Base-by-base conservation (phyloP, 2,888 invertebrate genomes). In the Chymomyza amoena region DNA sequence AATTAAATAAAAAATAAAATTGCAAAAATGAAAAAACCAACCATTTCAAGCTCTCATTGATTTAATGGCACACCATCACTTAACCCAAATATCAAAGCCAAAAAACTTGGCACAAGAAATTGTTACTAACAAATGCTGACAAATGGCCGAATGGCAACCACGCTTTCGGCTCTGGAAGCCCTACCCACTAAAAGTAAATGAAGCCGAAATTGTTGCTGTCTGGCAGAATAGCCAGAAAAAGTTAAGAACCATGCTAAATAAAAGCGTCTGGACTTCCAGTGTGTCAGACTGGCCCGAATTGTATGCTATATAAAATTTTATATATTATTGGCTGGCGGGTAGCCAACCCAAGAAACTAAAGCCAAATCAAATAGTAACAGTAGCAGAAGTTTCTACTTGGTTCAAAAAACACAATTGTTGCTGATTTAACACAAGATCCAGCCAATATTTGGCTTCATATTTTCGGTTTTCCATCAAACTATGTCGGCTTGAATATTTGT, bases 391-490 rank as follows among this genome's bases (percentile, higher is more conserved):
- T 64, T 75, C 25, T 52, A 61, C 66, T 52, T 66, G 16, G 64
- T 7, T 32, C 75, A 73, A 69, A n/a, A 72, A 69, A 73, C 81
- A 81, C 87, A 86, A 82, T 86, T 86, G 82, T 82, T 82, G 81
- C 82, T 86, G 84, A 82, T 77, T 82, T 79, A 84, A 84, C 87
- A 87, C 73, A 86, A 82, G 86, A 77, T 79, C 74, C 87, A 86
- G 87, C 77, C 84, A 82, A 82, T 86, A 77, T 75, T 67, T 62
- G 62, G 60, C 63, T 60, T 61, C 59, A 54, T 63, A 50, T 50
- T 16, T 56, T 50, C 54, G 18, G 39, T 25, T 25, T 25, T 2
- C 25, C 25, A 25, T 25, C 25, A 15, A 32, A 45, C 20, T 16
- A 67, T 76, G 74, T 69, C 68, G 69, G 75, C 72, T 78, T 81